Evolutionary conservation across 2,888 invertebrate genomes (phyloP).

Genomic region (Auanema sp.): DNA sequence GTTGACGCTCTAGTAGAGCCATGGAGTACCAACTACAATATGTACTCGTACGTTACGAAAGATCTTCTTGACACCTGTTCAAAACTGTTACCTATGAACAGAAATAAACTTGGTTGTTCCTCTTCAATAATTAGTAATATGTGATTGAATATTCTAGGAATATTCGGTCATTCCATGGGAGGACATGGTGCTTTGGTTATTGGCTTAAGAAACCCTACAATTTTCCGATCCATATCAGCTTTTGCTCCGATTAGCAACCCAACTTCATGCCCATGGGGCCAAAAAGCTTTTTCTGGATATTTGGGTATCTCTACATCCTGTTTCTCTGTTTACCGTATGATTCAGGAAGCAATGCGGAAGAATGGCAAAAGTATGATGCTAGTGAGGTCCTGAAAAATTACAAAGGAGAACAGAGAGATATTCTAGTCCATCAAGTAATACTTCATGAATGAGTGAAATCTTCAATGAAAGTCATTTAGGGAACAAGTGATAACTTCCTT

Average conservation of each 20-base stretch:
- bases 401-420: constrained; percentile 79
- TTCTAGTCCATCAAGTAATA: constrained; percentile 75
- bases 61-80: constrained; percentile 45
- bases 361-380: constrained; percentile 79
- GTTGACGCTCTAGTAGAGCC: constrained; percentile 86
- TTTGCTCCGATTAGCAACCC: constrained; percentile 95
- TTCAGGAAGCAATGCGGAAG: constrained; percentile 67
- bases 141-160: constrained; percentile 75
- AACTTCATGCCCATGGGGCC: constrained; percentile 81
- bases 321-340: no score
- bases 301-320: constrained; percentile 59
- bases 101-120: constrained; percentile 21
- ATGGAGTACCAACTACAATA: constrained; percentile 88
- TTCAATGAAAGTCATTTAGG: constrained; percentile 21
- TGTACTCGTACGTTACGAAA: constrained; percentile 87
- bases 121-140: no score
- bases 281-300: constrained; percentile 64
- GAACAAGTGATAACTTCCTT: constrained; percentile 42
- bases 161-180: constrained; percentile 78
- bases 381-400: constrained; percentile 80
- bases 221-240: constrained; percentile 81
- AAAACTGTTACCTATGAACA: constrained; percentile 26
- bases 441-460: not conserved
- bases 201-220: constrained; percentile 71
- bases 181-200: constrained; percentile 85